Evolutionary conservation across 64 coral and sea anemone species (phyloP), one percentile per base, ranked within the genome.

Genomic region (Actinia tenebrosa): DNA sequence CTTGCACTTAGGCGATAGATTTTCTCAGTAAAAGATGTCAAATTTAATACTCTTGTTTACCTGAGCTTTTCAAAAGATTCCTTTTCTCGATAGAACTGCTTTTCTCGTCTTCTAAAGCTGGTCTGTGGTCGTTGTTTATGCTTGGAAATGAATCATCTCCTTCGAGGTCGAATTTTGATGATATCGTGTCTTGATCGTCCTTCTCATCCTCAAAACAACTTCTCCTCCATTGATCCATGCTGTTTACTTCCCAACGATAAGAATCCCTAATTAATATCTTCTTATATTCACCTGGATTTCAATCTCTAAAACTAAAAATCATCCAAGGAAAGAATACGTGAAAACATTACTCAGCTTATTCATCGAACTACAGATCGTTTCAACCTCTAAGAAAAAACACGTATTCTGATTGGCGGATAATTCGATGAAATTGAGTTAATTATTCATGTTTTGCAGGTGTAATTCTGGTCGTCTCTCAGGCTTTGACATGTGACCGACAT

Each of bases 381-480:
- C 7, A 75, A 9, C 69, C 69, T 42, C 25, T 25, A 42, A 26
- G 42, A 69, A 23, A 14, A 72, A 66, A 37, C 25, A 75, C 63
- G 63, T 7, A 42, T 42, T 42, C 69, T 75, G 69, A 75, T 75
- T 75, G 69, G 69, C 13, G 9, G 26, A 75, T 43, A 75, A 30
- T 75, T 75, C 26, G 69, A 75, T 75, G 25, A 42, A 42, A 30
- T 75, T 75, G 69, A 10, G 25, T 75, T 75, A 8, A 75, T 75
- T 30, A 75, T 75, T 75, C 26, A 75, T 43, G 26, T 42, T 42
- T 42, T n/a, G 69, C 69, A 75, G 69, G 69, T 75, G 69, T 75
- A 75, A 75, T 75, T 75, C 69, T 75, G 69, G 69, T 75, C 69
- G 3, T 75, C 69, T 75, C 25, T 75, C 69, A 75, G 69, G 20